phyloP scores from a whole-genome alignment of 2,888 invertebrate genomes.

The Dasysyrphus albostriatus region DNA sequence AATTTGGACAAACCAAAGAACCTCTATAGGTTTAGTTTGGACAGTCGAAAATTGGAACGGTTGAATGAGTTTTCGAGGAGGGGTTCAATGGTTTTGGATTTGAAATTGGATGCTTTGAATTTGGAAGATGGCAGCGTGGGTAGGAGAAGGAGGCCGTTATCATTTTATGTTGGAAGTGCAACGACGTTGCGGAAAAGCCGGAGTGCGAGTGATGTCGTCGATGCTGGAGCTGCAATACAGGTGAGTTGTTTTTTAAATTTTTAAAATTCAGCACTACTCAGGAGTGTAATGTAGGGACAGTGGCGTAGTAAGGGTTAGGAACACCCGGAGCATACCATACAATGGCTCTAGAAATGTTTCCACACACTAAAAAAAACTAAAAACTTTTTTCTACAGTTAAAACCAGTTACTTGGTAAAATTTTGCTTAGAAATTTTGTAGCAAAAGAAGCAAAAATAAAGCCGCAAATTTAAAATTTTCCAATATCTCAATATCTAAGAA shows the following conservation, averaged over 20 bases:
- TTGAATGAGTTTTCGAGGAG: conserved; percentile 82
- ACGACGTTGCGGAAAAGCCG: conserved; percentile 56
- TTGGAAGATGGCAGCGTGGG: conserved; percentile 80
- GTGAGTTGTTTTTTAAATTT: conserved; percentile 72
- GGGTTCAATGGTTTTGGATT: conserved; percentile 81
- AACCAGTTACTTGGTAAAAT: too few relatives aligned
- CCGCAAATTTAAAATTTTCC: too few relatives aligned
- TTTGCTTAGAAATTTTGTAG: too few relatives aligned
- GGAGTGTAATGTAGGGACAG: too few relatives aligned
- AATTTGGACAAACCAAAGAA: conserved; percentile 82
- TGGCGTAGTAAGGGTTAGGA: too few relatives aligned
- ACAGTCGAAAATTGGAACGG: conserved; percentile 81
- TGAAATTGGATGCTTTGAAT: conserved; percentile 80
- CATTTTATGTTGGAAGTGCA: conserved; percentile 57
- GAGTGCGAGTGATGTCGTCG: conserved; percentile 73
- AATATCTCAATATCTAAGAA: too few relatives aligned
- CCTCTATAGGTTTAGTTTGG: conserved; percentile 83
- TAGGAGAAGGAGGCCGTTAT: conserved; percentile 54
- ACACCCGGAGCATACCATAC: too few relatives aligned
- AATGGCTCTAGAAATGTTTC: too few relatives aligned
- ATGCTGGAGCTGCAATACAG: conserved; percentile 77
- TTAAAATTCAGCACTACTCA: too few relatives aligned
- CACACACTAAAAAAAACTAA: too few relatives aligned
- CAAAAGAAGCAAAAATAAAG: too few relatives aligned
- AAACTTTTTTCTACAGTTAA: too few relatives aligned